These are phyloP conservation scores for Chelidonichthys spinosus DNA, from an alignment of 2,797 vertebrate genomes.

Conservation along the genomic window DNA sequence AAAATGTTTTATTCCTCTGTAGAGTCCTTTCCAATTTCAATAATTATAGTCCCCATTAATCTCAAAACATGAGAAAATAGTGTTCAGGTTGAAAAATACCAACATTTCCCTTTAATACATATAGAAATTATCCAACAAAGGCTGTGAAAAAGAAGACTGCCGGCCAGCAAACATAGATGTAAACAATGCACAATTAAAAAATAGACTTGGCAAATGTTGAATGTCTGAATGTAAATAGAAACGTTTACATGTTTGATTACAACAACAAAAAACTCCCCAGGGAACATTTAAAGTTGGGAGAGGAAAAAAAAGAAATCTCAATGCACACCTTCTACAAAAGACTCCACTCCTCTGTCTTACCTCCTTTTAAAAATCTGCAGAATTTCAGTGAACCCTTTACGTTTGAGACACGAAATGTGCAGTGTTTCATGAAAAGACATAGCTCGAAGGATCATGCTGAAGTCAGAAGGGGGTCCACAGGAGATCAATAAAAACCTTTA, in stretches of 20 bases:
- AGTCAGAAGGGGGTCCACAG: conserved; percentile 58
- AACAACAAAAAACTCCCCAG: conserved; percentile 2
- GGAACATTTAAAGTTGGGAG: background rate
- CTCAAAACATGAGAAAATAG: no score
- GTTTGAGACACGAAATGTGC: conserved; percentile 60
- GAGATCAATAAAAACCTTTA: conserved; percentile 73
- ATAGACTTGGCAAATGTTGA: background rate
- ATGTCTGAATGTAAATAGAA: background rate
- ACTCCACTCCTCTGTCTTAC: conserved; percentile 13
- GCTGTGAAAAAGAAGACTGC: background rate
- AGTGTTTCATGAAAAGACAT: conserved; percentile 68
- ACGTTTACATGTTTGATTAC: background rate
- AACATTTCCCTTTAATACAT: background rate
- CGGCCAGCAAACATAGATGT: background rate
- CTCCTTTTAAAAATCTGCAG: conserved; percentile 40
- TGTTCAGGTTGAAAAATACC: background rate
- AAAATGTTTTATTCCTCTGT: background rate
- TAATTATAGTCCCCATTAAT: no score
- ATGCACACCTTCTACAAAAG: conserved; percentile 2
- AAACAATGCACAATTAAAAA: background rate
- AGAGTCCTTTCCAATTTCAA: background rate
- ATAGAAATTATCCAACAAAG: background rate
- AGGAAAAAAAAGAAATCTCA: background rate
- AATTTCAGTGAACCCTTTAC: conserved; percentile 59
- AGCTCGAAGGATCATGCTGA: conserved; percentile 62